Evolutionary conservation across 2,797 vertebrate genomes (phyloP), one percentile per base, ranked within the genome.

Genomic region (Astyanax mexicanus): DNA sequence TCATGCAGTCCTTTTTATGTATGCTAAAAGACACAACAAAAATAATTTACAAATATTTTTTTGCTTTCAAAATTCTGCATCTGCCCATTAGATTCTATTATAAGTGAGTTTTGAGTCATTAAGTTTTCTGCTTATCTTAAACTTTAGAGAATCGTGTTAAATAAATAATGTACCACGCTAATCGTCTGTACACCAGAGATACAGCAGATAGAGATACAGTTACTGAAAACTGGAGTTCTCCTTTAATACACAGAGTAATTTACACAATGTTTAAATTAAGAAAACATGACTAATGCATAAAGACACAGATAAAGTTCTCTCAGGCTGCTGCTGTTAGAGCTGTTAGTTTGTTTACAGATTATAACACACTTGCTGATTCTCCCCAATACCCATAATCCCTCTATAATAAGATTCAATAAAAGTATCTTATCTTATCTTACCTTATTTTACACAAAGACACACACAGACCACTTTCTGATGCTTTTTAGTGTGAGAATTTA

Each of bases 361-460:
- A 19, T 42, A 64, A 38, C 7, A 61, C 42, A 52, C 54, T 17
- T 62, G 72, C n/a, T 32, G 29, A 32, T 32, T 29, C 5, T 32
- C 5, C 29, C 29, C 29, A 32, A 32, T 29, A 32, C 5, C 54
- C 78, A n/a, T 44, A 19, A 88, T 86, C 69, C 79, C 78, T 29
- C 32, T 72, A n/a, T n/a, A n/a, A n/a, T n/a, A n/a, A n/a, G n/a
- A n/a, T n/a, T n/a, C n/a, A n/a, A n/a, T n/a, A n/a, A n/a, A n/a
- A n/a, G n/a, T n/a, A n/a, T n/a, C n/a, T n/a, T n/a, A n/a, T n/a
- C n/a, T n/a, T n/a, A n/a, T n/a, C n/a, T n/a, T n/a, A n/a, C n/a
- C n/a, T n/a, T n/a, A n/a, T 79, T 71, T 78, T 1, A 15, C 44
- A 17, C 10, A 57, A 12, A 19, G 11, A 70, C 15, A 12, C 42